A percentile compares a stretch with the other conserved stretches of the same genome.
Evolutionary conservation across 1,140 invertebrate genomes (phyloP).

Genomic region (Sminthurides bifidus): DNA sequence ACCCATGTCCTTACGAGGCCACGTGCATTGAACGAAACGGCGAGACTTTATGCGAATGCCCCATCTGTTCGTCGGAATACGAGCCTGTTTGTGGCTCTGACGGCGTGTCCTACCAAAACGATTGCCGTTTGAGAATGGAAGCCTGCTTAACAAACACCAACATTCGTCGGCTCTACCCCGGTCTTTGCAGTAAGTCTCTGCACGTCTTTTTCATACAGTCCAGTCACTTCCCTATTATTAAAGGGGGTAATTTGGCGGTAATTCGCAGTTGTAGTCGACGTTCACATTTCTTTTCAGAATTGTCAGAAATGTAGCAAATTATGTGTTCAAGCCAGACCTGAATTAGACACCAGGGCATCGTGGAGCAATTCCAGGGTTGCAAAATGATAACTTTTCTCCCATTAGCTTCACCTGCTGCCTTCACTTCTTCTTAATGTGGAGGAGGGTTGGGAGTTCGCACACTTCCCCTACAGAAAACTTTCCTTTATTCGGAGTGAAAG

Average conservation of each 20-base stretch:
- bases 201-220: background rate
- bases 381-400: no score
- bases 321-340: no score
- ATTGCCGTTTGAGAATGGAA: constrained; percentile 66
- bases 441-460: no score
- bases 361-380: no score
- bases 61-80: constrained; percentile 70
- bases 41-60: constrained; percentile 66
- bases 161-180: constrained; percentile 60
- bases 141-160: constrained; percentile 44
- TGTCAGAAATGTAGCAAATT: background rate
- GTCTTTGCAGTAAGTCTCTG: constrained; percentile 63
- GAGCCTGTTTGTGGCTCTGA: constrained; percentile 52
- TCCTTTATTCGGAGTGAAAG: no score
- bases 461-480: no score
- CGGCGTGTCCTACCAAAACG: constrained; percentile 75
- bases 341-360: no score
- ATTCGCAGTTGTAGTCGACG: no score
- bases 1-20: constrained; percentile 61
- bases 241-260: no score
- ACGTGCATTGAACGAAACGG: constrained; percentile 56
- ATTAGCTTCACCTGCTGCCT: no score
- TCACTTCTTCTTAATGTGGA: no score
- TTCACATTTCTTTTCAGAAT: background rate
- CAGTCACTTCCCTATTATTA: no score